Percentiles rank a stretch among this genome's conserved stretches.
These are phyloP conservation scores for Phaenicophaeus curvirostris DNA, from an alignment of 2,797 vertebrate genomes.

Conservation along the genomic window DNA sequence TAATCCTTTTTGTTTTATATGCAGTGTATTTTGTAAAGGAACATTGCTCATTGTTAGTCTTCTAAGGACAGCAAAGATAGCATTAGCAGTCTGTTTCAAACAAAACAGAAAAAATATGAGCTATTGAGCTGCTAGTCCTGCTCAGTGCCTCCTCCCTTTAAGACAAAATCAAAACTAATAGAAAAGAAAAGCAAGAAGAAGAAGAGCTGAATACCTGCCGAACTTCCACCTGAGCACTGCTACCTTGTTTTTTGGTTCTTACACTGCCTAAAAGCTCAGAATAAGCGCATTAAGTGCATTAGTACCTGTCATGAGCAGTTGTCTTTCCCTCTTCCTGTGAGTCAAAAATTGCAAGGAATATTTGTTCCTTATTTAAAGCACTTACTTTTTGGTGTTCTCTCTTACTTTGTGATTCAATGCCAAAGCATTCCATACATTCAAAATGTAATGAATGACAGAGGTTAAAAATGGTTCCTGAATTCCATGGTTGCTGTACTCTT, in stretches of 20 bases:
- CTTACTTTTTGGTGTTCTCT: neutral
- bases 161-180: neutral
- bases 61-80: neutral
- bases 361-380: neutral
- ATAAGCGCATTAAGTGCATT: constrained; percentile 1
- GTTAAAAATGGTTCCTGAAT: constrained; percentile 28
- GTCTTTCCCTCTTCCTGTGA: neutral
- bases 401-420: neutral
- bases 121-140: neutral
- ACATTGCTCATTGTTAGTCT: neutral
- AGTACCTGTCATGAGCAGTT: neutral
- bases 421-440: neutral
- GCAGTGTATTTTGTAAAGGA: neutral
- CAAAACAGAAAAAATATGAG: neutral
- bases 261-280: neutral
- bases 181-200: neutral
- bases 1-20: neutral
- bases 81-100: neutral
- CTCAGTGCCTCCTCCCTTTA: neutral
- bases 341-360: neutral
- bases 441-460: neutral
- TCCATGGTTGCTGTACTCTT: neutral
- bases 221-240: neutral
- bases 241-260: neutral
- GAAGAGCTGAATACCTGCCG: neutral